These are phyloP conservation scores for Campylomormyrus numenius DNA, from an alignment of 2,113 vertebrate genomes.

Conservation along the genomic window DNA sequence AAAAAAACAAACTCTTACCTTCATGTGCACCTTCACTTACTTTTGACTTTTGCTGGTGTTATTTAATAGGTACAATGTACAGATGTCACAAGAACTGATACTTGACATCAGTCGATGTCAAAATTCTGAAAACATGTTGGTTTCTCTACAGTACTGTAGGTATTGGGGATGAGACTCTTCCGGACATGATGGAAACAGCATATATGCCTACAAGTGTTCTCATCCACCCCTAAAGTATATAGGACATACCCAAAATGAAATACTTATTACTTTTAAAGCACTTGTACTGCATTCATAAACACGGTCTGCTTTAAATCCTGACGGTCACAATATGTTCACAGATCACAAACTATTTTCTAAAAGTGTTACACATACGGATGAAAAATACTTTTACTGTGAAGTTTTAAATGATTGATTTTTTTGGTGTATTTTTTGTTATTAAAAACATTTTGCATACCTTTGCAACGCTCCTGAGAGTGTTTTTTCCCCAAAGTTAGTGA, in stretches of 20 bases:
- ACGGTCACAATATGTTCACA: no score
- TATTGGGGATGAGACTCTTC: not conserved
- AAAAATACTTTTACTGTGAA: no score
- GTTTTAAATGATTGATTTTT: not conserved
- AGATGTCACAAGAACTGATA: not conserved
- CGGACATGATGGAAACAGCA: not conserved
- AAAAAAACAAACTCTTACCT: not conserved
- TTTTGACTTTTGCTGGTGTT: not conserved
- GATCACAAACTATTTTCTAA: no score
- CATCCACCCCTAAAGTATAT: not conserved
- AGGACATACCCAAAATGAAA: no score
- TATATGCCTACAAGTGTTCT: not conserved
- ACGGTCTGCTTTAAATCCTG: no score
- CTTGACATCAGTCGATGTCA: not conserved
- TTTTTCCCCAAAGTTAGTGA: no score
- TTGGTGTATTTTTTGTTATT: not conserved
- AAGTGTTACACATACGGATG: no score
- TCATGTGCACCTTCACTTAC: not conserved
- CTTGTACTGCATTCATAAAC: no score
- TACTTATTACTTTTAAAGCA: no score
- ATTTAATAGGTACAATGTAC: not conserved
- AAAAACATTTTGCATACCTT: not conserved
- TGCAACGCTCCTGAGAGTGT: no score
- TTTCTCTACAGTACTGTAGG: not conserved
- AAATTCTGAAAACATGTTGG: not conserved